Conservation (phyloP, 2,797 vertebrate species). For the Falco rusticolus region DNA sequence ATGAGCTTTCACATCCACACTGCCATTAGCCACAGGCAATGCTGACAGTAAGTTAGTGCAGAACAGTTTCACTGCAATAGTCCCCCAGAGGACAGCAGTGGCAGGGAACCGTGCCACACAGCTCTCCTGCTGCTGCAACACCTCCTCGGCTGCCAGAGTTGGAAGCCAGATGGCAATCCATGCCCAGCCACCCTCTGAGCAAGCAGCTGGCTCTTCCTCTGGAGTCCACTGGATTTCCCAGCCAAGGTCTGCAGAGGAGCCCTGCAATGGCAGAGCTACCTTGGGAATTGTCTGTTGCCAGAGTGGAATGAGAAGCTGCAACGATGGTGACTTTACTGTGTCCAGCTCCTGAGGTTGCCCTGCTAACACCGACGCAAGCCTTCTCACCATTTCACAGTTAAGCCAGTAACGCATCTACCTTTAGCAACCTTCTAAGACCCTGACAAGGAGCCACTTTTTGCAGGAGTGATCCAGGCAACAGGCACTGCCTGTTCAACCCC, state of each 20-base stretch:
- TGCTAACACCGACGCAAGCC: fast-evolving
- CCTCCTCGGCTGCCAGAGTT: not conserved
- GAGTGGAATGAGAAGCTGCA: not conserved
- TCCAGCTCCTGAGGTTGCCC: not conserved
- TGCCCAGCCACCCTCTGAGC: not conserved
- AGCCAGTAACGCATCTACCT: not conserved
- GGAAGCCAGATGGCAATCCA: not conserved
- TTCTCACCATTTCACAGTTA: not conserved
- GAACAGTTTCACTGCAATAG: fast-evolving
- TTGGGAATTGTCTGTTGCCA: not conserved
- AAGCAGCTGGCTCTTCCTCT: not conserved
- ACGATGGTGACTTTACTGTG: fast-evolving
- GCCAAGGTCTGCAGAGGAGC: not conserved
- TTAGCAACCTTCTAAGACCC: not conserved
- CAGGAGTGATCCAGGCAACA: not conserved
- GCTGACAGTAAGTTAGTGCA: not conserved
- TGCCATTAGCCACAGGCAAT: not conserved
- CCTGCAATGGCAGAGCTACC: not conserved
- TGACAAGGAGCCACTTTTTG: not conserved
- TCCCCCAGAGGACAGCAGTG: not conserved
- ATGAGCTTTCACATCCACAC: fast-evolving
- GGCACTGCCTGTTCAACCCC: not conserved
- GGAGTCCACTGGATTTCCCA: not conserved
- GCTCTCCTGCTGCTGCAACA: not conserved
- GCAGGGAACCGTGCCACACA: not conserved